Evolutionary conservation across 1,140 invertebrate genomes (phyloP).

Genomic region (Pentalonia nigronervosa): DNA sequence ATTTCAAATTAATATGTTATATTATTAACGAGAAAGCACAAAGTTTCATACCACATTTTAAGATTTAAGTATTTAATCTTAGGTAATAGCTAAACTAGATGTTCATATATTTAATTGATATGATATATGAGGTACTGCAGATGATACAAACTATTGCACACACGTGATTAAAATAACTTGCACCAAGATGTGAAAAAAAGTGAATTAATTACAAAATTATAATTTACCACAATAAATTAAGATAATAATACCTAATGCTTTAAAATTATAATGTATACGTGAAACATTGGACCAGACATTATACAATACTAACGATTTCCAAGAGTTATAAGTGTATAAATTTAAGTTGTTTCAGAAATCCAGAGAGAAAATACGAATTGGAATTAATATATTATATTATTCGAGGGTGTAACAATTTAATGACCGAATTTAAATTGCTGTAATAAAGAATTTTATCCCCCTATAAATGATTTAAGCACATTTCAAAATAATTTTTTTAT

Average conservation of each 20-base stretch:
- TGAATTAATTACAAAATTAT: constrained; percentile 27
- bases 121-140: background rate
- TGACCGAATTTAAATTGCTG: background rate
- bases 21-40: background rate
- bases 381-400: background rate
- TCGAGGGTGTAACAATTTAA: constrained; percentile 14
- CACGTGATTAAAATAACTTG: background rate
- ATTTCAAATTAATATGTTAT: background rate
- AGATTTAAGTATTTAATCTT: background rate
- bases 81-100: background rate
- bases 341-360: background rate
- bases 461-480: background rate
- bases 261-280: constrained; percentile 2
- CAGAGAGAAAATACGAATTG: background rate
- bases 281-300: background rate
- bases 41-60: background rate
- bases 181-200: background rate
- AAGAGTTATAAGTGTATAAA: background rate
- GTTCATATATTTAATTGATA: background rate
- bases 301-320: background rate
- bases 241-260: background rate
- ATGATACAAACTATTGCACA: background rate
- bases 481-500: background rate
- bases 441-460: constrained; percentile 22
- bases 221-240: background rate